These are phyloP conservation scores for Armadillidium nasatum DNA, from an alignment of 1,140 invertebrate genomes.

Conservation along the genomic window DNA sequence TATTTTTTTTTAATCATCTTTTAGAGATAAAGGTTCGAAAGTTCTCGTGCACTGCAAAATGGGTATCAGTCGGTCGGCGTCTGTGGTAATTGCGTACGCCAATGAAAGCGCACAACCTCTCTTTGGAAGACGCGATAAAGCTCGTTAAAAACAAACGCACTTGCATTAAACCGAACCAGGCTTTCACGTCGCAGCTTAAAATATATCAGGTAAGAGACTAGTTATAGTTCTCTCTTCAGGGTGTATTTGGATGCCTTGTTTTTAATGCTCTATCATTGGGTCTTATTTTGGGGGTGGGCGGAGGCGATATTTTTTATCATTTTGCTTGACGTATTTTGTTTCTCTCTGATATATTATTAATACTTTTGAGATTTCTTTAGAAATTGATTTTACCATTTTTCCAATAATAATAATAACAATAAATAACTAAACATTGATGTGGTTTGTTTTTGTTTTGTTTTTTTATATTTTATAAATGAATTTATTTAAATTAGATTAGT, in stretches of 20 bases:
- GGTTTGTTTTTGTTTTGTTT: too few species aligned
- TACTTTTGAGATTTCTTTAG: too few species aligned
- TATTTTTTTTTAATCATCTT: slow-evolving; percentile 43
- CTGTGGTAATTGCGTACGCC: slow-evolving; percentile 95
- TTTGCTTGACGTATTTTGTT: too few species aligned
- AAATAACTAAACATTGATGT: too few species aligned
- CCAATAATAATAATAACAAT: too few species aligned
- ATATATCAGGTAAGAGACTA: slow-evolving; percentile 69
- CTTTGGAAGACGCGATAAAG: slow-evolving; percentile 78
- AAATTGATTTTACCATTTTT: too few species aligned
- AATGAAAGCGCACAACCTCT: slow-evolving; percentile 96
- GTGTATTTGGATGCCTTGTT: slow-evolving; percentile 17
- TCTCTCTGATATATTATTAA: too few species aligned
- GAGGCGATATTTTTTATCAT: too few species aligned
- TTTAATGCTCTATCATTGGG: neutral
- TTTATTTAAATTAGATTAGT: neutral
- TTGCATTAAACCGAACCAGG: slow-evolving; percentile 93
- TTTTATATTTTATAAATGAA: too few species aligned
- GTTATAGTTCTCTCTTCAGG: neutral
- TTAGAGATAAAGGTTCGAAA: slow-evolving; percentile 75
- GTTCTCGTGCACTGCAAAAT: slow-evolving; percentile 97
- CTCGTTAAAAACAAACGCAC: slow-evolving; percentile 84
- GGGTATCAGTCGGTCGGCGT: slow-evolving; percentile 96
- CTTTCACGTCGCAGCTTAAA: slow-evolving; percentile 87
- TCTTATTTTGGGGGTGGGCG: too few species aligned